Percentiles rank a stretch among this genome's conserved stretches.
phyloP scores from a whole-genome alignment of 1,140 invertebrate genomes.

The Phortica variegata region DNA sequence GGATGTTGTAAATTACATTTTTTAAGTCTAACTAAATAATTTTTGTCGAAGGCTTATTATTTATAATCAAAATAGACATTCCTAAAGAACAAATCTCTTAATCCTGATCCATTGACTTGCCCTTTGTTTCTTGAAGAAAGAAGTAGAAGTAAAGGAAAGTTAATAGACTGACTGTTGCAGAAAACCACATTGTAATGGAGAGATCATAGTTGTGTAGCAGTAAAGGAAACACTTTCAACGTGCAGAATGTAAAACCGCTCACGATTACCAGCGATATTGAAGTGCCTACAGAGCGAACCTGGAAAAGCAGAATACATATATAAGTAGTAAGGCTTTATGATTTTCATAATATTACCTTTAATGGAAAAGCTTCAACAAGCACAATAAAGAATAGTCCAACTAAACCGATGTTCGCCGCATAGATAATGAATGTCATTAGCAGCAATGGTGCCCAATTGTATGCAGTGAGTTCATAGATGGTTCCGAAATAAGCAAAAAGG shows the following conservation, averaged over 20 bases:
- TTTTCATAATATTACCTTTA: slow-evolving; percentile 33
- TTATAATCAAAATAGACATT: too few relatives aligned
- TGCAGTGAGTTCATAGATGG: slow-evolving; percentile 6
- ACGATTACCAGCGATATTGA: slow-evolving; percentile 31
- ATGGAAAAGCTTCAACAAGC: slow-evolving; percentile 38
- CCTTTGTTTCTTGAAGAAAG: slow-evolving; percentile 34
- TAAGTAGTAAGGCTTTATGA: too few relatives aligned
- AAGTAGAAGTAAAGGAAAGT: slow-evolving; percentile 23
- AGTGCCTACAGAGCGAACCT: slow-evolving; percentile 36
- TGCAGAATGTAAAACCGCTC: slow-evolving; percentile 28
- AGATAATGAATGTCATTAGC: slow-evolving; percentile 33
- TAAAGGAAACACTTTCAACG: slow-evolving; percentile 41
- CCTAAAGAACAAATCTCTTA: too few relatives aligned
- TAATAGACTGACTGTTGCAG: slow-evolving; percentile 17
- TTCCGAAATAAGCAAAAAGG: slow-evolving; percentile 23
- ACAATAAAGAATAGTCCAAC: slow-evolving; percentile 44
- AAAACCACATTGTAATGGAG: slow-evolving; percentile 29
- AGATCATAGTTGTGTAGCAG: slow-evolving; percentile 29
- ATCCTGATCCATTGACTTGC: slow-evolving; percentile 44
- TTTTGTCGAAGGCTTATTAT: too few relatives aligned
- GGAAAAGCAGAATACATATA: neutral
- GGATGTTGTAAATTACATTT: too few relatives aligned
- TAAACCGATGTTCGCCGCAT: slow-evolving; percentile 38
- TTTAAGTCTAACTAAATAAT: too few relatives aligned
- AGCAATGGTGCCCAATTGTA: slow-evolving; percentile 40